A percentile compares a stretch with the other conserved stretches of the same genome.
Conservation (phyloP, 2,888 invertebrate genomes). For the Neoaliturus tenellus region DNA sequence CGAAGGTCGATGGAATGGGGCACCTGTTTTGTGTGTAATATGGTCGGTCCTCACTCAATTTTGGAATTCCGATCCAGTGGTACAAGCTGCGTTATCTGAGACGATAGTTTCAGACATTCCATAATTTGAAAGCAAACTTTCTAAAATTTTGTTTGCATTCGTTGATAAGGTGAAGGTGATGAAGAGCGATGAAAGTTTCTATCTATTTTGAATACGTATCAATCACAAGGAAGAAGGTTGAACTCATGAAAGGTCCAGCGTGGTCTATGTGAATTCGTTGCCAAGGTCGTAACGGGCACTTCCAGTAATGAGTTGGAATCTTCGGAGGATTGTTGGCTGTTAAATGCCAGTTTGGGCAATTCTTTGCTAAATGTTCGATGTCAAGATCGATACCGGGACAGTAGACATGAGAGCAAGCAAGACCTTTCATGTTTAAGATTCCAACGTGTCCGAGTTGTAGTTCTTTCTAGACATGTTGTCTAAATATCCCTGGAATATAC, state of each 20-base stretch:
- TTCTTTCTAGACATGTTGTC: too few species aligned
- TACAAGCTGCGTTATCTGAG: neutral
- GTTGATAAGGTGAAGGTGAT: neutral
- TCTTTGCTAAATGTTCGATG: neutral
- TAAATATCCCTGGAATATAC: too few species aligned
- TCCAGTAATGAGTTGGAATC: neutral
- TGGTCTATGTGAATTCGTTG: neutral
- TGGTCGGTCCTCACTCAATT: neutral
- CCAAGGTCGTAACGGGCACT: neutral
- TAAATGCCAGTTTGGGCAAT: neutral
- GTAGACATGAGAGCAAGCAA: neutral
- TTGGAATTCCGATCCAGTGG: neutral
- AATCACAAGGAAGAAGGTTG: neutral
- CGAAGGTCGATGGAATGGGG: conserved; percentile 56
- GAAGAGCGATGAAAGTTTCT: neutral
- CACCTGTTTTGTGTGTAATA: conserved; percentile 28
- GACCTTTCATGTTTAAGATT: too few species aligned
- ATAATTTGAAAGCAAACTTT: neutral
- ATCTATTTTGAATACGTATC: neutral
- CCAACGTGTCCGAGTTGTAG: too few species aligned
- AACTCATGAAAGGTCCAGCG: neutral
- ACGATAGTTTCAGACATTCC: neutral
- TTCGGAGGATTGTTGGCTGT: neutral
- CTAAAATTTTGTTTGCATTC: neutral
- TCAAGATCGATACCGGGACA: neutral